Evolutionary conservation across 2,113 vertebrate genomes (phyloP).

Genomic region (Narcine bancroftii): DNA sequence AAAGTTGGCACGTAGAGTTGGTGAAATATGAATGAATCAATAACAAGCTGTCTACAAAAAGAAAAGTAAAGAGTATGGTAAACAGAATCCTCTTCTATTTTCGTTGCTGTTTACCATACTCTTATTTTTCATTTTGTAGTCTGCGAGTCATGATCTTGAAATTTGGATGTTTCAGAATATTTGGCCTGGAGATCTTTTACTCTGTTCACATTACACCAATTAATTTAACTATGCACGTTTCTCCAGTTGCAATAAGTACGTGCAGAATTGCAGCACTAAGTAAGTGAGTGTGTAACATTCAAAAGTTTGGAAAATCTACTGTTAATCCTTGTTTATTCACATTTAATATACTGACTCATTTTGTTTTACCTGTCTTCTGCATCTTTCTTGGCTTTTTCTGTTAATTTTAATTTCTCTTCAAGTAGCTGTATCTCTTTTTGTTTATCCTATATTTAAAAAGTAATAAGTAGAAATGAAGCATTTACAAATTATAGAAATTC

Average conservation of each 20-base stretch:
- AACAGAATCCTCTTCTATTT: no score
- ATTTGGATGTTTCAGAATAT: no score
- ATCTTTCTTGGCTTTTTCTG: slow-evolving; percentile 16
- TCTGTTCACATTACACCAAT: neutral
- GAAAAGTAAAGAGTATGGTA: no score
- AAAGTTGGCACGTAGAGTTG: no score
- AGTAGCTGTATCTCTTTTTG: slow-evolving; percentile 3
- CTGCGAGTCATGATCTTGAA: no score
- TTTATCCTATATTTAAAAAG: slow-evolving; percentile 13
- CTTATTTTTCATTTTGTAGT: no score
- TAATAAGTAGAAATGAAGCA: neutral
- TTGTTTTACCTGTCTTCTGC: slow-evolving; percentile 21
- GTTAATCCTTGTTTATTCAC: neutral
- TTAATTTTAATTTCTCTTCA: slow-evolving; percentile 16
- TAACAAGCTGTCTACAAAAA: no score
- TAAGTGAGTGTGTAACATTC: neutral
- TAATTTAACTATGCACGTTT: neutral
- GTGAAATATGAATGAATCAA: no score
- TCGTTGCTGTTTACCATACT: no score
- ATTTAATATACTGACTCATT: no score
- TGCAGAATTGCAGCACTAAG: neutral
- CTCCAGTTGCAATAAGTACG: neutral
- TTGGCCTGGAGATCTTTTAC: no score
- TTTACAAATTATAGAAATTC: neutral
- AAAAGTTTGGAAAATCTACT: neutral